Base-by-base conservation (phyloP, 2,113 vertebrate species). In the Pteropus alecto region DNA sequence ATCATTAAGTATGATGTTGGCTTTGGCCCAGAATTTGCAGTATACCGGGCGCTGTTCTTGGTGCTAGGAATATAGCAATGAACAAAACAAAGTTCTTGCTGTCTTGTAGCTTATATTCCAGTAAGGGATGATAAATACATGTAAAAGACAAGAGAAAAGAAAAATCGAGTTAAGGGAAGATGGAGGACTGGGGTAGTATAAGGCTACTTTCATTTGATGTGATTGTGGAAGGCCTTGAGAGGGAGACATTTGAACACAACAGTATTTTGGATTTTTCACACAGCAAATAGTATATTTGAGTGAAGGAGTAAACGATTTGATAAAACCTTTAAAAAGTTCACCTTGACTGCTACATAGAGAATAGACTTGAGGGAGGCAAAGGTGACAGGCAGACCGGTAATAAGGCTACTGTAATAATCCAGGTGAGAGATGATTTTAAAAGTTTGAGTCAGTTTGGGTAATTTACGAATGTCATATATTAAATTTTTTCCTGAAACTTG, bases 21-120 rank as follows among this genome's bases (percentile, higher is more conserved):
- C 60, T 79, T 67, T 43, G 43, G 48, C 58, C 10, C 14, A 19
- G 65, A 43, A 16, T 56, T 76, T 54, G 10, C 73, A 63, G 12
- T 61, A 6, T 46, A 51, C 24, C 5, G 43, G 92, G 90, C 18
- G 22, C 87, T 96, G 67, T 95, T 95, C 88, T 87, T 95, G 87
- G 83, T 95, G 79, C 95, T 83, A 68, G 71, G 73, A 68, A 76
- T 76, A 38, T 6, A 48, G 46, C 38, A 18, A 18, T 41, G 61
- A 93, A 19, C 43, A 30, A 48, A 84, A 26, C 24, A 46, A 61
- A 86, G 48, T 70, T 30, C 70, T 94, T 38, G 12, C 14, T 83
- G 5, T 89, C 30, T 79, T 63, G 19, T 67, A 73, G 56, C 28
- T 74, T 92, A 48, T 0, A 22, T 24, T 94, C 35, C 76, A 19